Base-by-base conservation (phyloP, 2,888 invertebrate genomes). In the Apoda limacodes region DNA sequence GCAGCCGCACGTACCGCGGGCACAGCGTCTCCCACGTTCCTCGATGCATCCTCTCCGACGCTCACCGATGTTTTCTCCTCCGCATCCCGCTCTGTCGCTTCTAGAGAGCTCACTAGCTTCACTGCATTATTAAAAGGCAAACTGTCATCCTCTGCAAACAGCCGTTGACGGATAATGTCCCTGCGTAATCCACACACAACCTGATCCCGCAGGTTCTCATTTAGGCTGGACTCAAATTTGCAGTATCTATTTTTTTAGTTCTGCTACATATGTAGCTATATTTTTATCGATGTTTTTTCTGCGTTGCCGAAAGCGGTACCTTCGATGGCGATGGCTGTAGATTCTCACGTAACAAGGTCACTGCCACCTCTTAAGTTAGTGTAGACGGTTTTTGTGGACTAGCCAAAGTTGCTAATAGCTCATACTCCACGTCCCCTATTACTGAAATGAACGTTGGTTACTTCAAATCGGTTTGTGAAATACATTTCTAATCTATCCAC, bases 1-100 rank as follows among this genome's bases (percentile, higher is more conserved):
- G n/a, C n/a, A n/a, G n/a, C n/a, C n/a, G n/a, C n/a, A n/a, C n/a
- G n/a, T n/a, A 19, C 19, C 9, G 19, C 19, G 19, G 5, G 19
- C 5, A 19, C 19, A 6, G 19, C 19, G 9, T 5, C 9, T 19
- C 9, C 19, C 5, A 5, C 19, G 9, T 9, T 9, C 19, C 5
- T 9, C 9, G 5, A 5, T 6, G 19, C 5, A 6, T 19, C 19
- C 19, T 9, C 5, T 9, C 5, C 19, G 5, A 6, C 19, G 9
- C 19, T 9, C 19, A n/a, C n/a, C n/a, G n/a, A n/a, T n/a, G 19
- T 9, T 19, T 19, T 5, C 19, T 6, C 5, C 5, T 9, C 37
- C 13, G 39, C 26, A 19, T 37, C 32, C 17, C 29, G 23, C 14
- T 42, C 39, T 3, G 39, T 37, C 13, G 38, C 34, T 13, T 42